Evolutionary conservation across 1,140 invertebrate species (phyloP), one percentile per base, ranked within the genome.

Genomic region (Drosophila varians): DNA sequence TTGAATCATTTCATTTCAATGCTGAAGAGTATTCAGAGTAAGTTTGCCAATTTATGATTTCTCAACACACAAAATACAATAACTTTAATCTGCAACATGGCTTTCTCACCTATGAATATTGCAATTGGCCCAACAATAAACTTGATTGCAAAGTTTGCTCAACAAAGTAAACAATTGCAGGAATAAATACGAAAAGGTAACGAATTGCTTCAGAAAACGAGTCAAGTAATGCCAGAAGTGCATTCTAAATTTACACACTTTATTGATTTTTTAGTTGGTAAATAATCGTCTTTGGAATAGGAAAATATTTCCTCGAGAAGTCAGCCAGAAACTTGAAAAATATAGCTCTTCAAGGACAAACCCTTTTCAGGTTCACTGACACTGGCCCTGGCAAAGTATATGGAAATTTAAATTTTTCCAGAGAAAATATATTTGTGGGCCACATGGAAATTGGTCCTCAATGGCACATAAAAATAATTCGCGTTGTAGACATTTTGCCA

Each of bases 401-500:
- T 23, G 26, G 19, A 58, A 36, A 36, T 58, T 52, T 70, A 19
- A 42, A 52, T 43, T 52, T 25, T 21, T 9, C 11, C 68, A 42
- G 1, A 34, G 48, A 11, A 69, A 72, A 72, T 72, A 43, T 52
- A 48, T 53, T 21, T 65, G 7, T 36, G 31, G 6, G 26, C 23
- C 28, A 18, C 43, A 54, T 66, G 23, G 52, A 80, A 84, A 84
- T 84, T 80, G 82, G 76, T 87, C 82, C 80, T 76, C 54, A 61
- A 76, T 75, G 82, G 51, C 68, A 73, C 55, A 86, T 86, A 87
- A 87, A 87, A 80, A 80, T 86, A 87, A 87, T 86, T 80, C 80
- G 83, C 73, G 68, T 68, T 73, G 82, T 73, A 80, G 72, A 78
- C 76, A 70, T 73, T 87, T 87, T 80, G 76, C 73, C 72, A 77